Evolutionary conservation across 2,113 vertebrate species (phyloP), one percentile per base, ranked within the genome.

Genomic region (Arothron firmamentum): DNA sequence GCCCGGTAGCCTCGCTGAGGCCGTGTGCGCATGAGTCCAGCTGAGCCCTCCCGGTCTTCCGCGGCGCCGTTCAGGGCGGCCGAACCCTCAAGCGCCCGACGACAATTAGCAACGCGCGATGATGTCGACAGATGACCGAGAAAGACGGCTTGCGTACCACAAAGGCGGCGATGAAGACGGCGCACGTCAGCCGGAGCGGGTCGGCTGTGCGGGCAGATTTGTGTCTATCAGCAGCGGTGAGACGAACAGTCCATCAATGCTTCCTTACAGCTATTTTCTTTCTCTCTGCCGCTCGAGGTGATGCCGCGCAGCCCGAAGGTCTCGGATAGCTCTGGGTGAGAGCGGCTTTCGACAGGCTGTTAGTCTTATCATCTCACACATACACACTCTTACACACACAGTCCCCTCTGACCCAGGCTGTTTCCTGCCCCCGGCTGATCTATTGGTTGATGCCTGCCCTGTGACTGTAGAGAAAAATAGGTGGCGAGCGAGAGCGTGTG

Each of bases 391-490:
- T 63, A 75, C 73, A 67, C 59, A 58, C 52, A 4, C 72, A 51
- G 59, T 85, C 83, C 70, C 82, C 85, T 84, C 77, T 88, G 81
- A 85, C 85, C 88, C 78, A 31, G 71, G 72, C 80, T 67, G 61
- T 85, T 86, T 90, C 80, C 87, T 88, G 85, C 80, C 81, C 81
- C 81, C 77, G 85, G 87, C 88, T 90, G 85, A 88, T 90, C 87
- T 89, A 88, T 88, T 86, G 88, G 80, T 70, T 75, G 78, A 73
- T 72, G 81, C 78, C 79, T 86, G 80, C 65, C 75, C 85, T 85
- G 84, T 78, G 78, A 83, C 81, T 81, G 73, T 54, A 64, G 72
- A 74, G 78, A 63, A 62, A 83, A 78, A 78, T 62, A 73, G 67
- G 67, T 66, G 77, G 76, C 63, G 66, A 69, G 69, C 59, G 62